Conservation (phyloP, 2,888 invertebrate species). For the Poecilobothrus nobilitatus region DNA sequence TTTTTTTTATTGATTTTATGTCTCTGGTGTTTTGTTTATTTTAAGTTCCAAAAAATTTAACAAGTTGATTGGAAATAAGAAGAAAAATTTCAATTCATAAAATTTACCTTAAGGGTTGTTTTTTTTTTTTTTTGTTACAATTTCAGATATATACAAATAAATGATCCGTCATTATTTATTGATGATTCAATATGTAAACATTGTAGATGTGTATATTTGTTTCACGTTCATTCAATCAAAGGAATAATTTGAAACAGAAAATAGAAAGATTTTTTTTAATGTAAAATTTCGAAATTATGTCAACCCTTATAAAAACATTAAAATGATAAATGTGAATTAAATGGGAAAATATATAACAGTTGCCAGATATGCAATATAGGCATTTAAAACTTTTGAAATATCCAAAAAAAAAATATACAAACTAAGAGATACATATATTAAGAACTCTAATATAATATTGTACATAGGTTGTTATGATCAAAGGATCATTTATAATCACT, state of each 20-base stretch:
- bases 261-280: neutral
- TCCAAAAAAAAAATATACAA: too few species aligned
- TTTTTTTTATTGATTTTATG: neutral
- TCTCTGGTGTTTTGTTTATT: neutral
- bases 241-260: neutral
- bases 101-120: neutral
- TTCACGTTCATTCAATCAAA: neutral
- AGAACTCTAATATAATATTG: too few species aligned
- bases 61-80: neutral
- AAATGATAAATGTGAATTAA: too few species aligned
- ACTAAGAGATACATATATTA: too few species aligned
- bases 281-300: neutral
- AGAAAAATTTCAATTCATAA: neutral
- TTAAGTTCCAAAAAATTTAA: too few species aligned
- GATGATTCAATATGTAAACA: neutral
- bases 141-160: neutral
- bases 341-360: too few species aligned
- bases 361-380: too few species aligned
- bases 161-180: slow-evolving; percentile 4
- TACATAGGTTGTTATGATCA: too few species aligned
- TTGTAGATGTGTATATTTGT: neutral
- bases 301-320: neutral
- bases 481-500: too few species aligned
- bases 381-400: too few species aligned
- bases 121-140: neutral